phyloP scores from a whole-genome alignment of 2,797 vertebrate genomes.

The Simalia tracyae region DNA sequence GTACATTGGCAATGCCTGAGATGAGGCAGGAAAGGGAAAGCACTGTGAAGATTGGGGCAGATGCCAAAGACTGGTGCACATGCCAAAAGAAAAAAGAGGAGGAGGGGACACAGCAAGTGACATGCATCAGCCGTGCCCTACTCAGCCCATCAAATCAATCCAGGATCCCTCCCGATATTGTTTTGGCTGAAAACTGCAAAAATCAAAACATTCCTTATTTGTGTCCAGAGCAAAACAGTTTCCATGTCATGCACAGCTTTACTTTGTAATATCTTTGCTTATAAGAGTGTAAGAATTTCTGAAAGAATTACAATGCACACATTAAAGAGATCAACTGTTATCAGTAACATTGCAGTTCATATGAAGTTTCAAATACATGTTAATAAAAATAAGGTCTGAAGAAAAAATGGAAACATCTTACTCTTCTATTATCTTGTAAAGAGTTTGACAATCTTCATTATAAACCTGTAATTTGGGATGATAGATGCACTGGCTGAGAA shows the following conservation, averaged over 20 bases:
- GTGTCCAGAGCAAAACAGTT: background rate
- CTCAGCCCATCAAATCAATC: background rate
- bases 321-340: background rate
- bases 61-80: background rate
- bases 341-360: background rate
- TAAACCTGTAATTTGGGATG: conserved; percentile 85
- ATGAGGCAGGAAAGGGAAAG: background rate
- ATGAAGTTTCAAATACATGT: background rate
- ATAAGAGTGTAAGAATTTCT: background rate
- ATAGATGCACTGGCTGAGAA: conserved; percentile 81
- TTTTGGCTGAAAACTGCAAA: background rate
- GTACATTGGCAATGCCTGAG: background rate
- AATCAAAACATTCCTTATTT: background rate
- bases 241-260: background rate
- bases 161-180: background rate
- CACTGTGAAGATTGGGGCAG: background rate
- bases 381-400: background rate
- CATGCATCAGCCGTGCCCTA: background rate
- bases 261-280: background rate
- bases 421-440: conserved; percentile 81
- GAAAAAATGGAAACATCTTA: conserved; percentile 64
- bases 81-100: background rate
- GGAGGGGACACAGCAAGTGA: background rate
- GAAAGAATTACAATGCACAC: background rate
- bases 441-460: conserved; percentile 79